Percentiles rank a stretch among this genome's conserved stretches.
Evolutionary conservation across 2,797 vertebrate species (phyloP).

Genomic region (Artibeus jamaicensis): DNA sequence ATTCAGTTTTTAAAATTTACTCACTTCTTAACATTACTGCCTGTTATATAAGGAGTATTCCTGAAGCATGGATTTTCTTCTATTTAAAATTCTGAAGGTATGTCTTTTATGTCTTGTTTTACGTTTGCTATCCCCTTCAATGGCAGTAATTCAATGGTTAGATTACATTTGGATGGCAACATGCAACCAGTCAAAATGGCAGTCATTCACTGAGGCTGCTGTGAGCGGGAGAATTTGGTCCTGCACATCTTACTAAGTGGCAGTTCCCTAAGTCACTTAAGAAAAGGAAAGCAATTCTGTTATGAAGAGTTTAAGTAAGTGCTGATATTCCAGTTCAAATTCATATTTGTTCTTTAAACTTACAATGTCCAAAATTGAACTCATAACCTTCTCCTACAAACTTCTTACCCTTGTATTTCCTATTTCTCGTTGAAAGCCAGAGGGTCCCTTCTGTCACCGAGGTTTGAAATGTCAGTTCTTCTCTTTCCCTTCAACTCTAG

Average conservation of each 20-base stretch:
- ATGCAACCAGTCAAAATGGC: slow-evolving; percentile 69
- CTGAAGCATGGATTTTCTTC: slow-evolving; percentile 63
- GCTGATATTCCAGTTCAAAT: slow-evolving; percentile 38
- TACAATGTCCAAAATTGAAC: slow-evolving; percentile 33
- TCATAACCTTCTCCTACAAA: slow-evolving; percentile 4
- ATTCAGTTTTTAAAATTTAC: slow-evolving; percentile 14
- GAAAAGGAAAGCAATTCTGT: slow-evolving; percentile 24
- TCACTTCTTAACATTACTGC: slow-evolving; percentile 38
- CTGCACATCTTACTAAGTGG: slow-evolving; percentile 45
- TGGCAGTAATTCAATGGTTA: slow-evolving; percentile 61
- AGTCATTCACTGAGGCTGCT: slow-evolving; percentile 29
- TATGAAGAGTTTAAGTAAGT: slow-evolving; percentile 35
- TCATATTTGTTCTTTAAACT: slow-evolving; percentile 44
- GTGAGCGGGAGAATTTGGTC: slow-evolving; percentile 32
- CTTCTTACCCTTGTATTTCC: neutral
- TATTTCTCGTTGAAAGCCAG: neutral
- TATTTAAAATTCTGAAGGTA: slow-evolving; percentile 76
- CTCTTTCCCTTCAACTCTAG: neutral
- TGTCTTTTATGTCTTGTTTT: slow-evolving; percentile 63
- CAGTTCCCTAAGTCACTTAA: slow-evolving; percentile 47
- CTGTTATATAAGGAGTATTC: slow-evolving; percentile 59
- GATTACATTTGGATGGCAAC: slow-evolving; percentile 62
- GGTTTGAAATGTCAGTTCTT: slow-evolving; percentile 2
- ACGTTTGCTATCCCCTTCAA: slow-evolving; percentile 70
- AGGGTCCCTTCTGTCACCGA: neutral